Base-by-base conservation (phyloP, 2,113 vertebrate species). In the Crotalus horridus region DNA sequence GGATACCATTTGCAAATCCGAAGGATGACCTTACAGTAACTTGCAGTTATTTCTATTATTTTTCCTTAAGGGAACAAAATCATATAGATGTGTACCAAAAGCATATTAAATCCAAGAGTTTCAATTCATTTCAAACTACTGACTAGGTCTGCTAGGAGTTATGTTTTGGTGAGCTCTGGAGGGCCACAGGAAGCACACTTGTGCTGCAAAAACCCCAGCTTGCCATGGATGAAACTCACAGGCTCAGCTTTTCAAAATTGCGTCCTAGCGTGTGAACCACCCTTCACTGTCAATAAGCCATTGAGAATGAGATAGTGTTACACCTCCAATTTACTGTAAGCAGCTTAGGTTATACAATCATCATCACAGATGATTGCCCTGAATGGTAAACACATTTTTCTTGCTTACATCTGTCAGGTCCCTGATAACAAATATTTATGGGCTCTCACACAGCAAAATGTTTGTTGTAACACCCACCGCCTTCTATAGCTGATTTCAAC, bases 381-480 rank as follows among this genome's bases (percentile, higher is more conserved):
- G 81, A 69, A 46, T 17, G 91, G 29, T 21, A 51, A 95, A 64
- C 29, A 93, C 59, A 93, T 91, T 93, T 89, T 0, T 92, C 93
- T 92, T 94, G 15, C 74, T 95, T 94, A 87, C 54, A 56, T 95
- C 92, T 95, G 95, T 92, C 24, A 54, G 89, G 94, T 91, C 81
- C 91, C 12, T 92, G 74, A 58, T 90, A 94, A 85, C 90, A 94
- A 94, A 91, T 55, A 89, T 74, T 91, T 95, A 74, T 43, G 88
- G 92, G 8, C 4, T 85, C 95, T 8, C 94, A 43, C 90, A 94
- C 10, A 58, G 58, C 94, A 85, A 81, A 81, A 81, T 21, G 17
- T 81, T 81, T 81, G 23, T 81, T 94, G n/a, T 29, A 93, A 93
- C 95, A 51, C 56, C 85, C 87, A 94, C 55, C 92, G 21, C 26